Conservation (phyloP, 2,113 vertebrate genomes). For the Callionymus lyra region DNA sequence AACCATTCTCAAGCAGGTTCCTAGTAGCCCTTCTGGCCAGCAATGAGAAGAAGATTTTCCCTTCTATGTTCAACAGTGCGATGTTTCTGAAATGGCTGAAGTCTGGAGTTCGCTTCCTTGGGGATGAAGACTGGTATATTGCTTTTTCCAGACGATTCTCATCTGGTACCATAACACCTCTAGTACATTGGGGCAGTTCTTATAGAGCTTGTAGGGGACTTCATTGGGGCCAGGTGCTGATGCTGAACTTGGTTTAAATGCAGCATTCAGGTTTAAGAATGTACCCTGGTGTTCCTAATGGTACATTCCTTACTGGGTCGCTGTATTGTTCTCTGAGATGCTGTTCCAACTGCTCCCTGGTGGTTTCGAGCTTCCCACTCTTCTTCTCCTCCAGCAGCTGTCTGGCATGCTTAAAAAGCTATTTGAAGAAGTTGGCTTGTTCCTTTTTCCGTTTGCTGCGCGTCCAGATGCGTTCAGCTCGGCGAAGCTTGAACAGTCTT, state of each 20-base stretch:
- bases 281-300: background rate
- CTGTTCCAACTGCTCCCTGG: background rate
- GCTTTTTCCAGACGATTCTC: background rate
- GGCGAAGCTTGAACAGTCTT: background rate
- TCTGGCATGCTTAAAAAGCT: slow-evolving; percentile 11
- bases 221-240: too few species aligned
- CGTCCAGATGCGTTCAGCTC: background rate
- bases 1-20: too few species aligned
- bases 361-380: slow-evolving; percentile 2
- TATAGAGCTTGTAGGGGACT: background rate
- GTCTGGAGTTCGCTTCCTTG: too few species aligned
- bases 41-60: background rate
- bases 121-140: background rate
- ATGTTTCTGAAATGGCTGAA: background rate
- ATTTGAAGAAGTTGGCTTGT: background rate
- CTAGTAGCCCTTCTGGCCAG: too few species aligned
- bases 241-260: background rate
- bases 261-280: background rate
- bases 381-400: slow-evolving; percentile 11
- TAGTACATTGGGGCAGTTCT: background rate
- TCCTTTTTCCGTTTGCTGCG: slow-evolving; percentile 1
- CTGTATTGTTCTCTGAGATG: slow-evolving; percentile 1
- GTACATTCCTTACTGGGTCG: background rate
- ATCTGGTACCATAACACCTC: background rate
- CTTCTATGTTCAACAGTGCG: background rate